Evolutionary conservation across 2,888 invertebrate species (phyloP), one percentile per base, ranked within the genome.

Genomic region (Hartigia nigra): DNA sequence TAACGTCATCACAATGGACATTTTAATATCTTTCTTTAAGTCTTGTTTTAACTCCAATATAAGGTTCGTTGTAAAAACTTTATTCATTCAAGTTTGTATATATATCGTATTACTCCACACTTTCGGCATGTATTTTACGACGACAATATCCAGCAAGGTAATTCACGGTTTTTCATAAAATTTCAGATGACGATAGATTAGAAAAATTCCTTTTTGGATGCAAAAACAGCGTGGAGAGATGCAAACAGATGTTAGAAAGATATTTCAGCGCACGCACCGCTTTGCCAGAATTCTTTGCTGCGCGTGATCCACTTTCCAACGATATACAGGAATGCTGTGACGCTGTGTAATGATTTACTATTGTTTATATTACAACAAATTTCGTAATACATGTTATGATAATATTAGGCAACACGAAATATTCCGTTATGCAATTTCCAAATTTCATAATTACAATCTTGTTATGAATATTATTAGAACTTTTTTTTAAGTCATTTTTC

Each of bases 171-270:
- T 31, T 32, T 5, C 9, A 23, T 32, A 32, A 23, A 31, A 36
- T 84, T 83, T 3, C 83, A 92, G 92, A 92, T 75, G 91, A 92
- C 31, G 82, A 78, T 5, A 89, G 90, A 81, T 81, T 92, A 75
- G 91, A 90, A 76, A 87, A 88, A 70, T 92, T 92, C 80, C 84
- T 92, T 35, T 91, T 90, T 76, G 90, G 92, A 4, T 92, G 92
- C 82, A 92, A 92, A 83, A 91, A 91, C 82, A 92, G 90, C 80
- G 81, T 91, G 14, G 92, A 92, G 77, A 85, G 89, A 78, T 91
- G 91, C 77, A 92, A 92, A 83, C 82, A 84, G 76, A 89, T 91
- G 77, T 81, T 92, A 69, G 92, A 92, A 77, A 86, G 90, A 81
- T 92, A 92, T 79, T 92, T 89, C 82, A 91, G 89, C 76, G 90